Percentiles rank a stretch among this genome's conserved stretches.
Conservation (phyloP, 1,140 invertebrate genomes). For the Rhynchophorus ferrugineus region DNA sequence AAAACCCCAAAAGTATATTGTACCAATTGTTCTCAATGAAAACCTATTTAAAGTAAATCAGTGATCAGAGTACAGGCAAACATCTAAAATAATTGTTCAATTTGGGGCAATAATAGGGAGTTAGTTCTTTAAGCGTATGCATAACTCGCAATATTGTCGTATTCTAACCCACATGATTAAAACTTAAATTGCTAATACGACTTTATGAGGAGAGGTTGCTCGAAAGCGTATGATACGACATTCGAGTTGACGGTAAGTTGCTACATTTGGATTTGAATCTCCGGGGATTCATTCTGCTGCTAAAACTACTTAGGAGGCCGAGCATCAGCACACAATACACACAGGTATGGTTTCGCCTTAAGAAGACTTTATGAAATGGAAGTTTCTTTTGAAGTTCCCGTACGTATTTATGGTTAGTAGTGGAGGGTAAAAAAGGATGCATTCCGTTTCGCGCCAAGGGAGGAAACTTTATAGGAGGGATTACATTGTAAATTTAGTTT, state of each 20-base stretch:
- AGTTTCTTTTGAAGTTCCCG: slow-evolving; percentile 3
- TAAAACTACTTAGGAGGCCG: slow-evolving; percentile 5
- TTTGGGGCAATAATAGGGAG: too few species aligned
- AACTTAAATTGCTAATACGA: background rate
- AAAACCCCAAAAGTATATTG: too few species aligned
- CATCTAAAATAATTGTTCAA: too few species aligned
- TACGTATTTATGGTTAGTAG: background rate
- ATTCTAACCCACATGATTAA: background rate
- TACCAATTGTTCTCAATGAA: too few species aligned
- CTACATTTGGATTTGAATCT: slow-evolving; percentile 1
- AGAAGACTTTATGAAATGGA: slow-evolving; percentile 3
- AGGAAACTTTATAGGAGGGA: too few species aligned
- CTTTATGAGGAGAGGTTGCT: background rate
- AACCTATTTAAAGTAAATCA: too few species aligned
- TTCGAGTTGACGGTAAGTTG: background rate
- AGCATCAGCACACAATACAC: slow-evolving; percentile 7
- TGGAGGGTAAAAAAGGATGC: too few species aligned
- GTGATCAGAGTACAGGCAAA: too few species aligned
- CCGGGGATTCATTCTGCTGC: background rate
- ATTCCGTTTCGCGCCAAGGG: too few species aligned
- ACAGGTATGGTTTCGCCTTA: slow-evolving; percentile 7
- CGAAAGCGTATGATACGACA: background rate
- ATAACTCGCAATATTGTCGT: too few species aligned
- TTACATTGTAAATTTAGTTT: too few species aligned
- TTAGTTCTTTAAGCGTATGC: too few species aligned